Evolutionary conservation across 2,797 vertebrate species (phyloP), one percentile per base, ranked within the genome.

Genomic region (Hybognathus amarus): DNA sequence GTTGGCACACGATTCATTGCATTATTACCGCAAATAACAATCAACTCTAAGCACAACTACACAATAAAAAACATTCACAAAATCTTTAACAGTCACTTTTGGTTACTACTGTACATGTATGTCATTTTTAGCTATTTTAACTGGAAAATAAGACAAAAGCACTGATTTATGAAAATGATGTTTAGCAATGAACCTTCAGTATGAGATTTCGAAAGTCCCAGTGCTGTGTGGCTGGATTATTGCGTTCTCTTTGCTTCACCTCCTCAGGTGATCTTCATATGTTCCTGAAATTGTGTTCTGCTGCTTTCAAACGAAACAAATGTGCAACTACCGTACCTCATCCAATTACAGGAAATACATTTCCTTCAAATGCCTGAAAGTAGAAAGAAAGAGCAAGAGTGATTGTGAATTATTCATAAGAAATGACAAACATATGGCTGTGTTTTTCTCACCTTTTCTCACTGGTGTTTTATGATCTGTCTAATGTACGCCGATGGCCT

Each of bases 361-460:
- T 73, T 54, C 75, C 77, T 61, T 38, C 2, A 70, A 63, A 63
- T 20, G 66, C 5, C 77, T 68, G 38, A 71, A 82, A 52, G 71
- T 70, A 20, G 36, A 75, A 80, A 8, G 47, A 61, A 47, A 69
- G 13, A 61, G 77, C 50, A 59, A 33, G 52, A 61, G 79, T 83
- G 67, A 59, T 27, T 18, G 27, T 81, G 61, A 85, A 86, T 86
- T 80, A 86, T 82, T 85, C 54, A 76, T 75, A 74, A 24, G n/a
- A 80, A 40, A 75, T 64, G 73, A 78, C 36, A 78, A 76, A 83
- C 83, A 66, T 83, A 85, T 74, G 77, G 70, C 27, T 24, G 17
- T 80, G 61, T 81, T 78, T 85, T 78, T 76, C 80, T 67, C 83
- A 86, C 80, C 84, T 86, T 54, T 12, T 59, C 71, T 63, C 66